Evolutionary conservation across 2,113 vertebrate species (phyloP).

Genomic region (Morone chrysops): DNA sequence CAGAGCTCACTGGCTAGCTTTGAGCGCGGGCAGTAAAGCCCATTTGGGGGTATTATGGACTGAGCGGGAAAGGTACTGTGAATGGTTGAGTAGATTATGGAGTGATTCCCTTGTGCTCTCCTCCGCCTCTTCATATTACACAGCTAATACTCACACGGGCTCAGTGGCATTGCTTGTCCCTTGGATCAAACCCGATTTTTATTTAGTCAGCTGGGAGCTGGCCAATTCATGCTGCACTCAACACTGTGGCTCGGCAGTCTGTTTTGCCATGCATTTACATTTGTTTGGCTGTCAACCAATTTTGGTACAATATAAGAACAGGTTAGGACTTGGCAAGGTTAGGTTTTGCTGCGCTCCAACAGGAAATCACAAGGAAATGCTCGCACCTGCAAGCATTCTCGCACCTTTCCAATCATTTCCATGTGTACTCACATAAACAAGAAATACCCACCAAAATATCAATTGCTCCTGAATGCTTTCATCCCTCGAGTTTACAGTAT

Average conservation of each 20-base stretch:
- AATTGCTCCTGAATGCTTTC: conserved; percentile 26
- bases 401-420: conserved; percentile 1
- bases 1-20: conserved; percentile 76
- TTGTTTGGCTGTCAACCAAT: conserved; percentile 50
- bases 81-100: conserved; percentile 79
- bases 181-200: conserved; percentile 72
- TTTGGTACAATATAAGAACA: conserved; percentile 37
- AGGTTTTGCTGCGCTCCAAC: conserved; percentile 26
- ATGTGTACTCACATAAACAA: conserved; percentile 43
- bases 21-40: conserved; percentile 77
- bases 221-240: conserved; percentile 41
- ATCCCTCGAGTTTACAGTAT: conserved; percentile 63
- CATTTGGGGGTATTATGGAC: conserved; percentile 84
- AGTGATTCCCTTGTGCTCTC: conserved; percentile 66
- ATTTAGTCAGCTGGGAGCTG: conserved; percentile 58
- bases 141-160: conserved; percentile 73
- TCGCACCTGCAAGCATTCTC: conserved; percentile 7
- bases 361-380: conserved; percentile 40
- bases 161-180: conserved; percentile 69
- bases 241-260: not conserved
- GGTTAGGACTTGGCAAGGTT: conserved; percentile 33
- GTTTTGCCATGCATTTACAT: conserved; percentile 51
- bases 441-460: conserved; percentile 41
- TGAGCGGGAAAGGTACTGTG: conserved; percentile 77
- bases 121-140: conserved; percentile 75